Evolutionary conservation across 2,888 invertebrate species (phyloP), one percentile per base, ranked within the genome.

Genomic region (Epirrhoe tristata): DNA sequence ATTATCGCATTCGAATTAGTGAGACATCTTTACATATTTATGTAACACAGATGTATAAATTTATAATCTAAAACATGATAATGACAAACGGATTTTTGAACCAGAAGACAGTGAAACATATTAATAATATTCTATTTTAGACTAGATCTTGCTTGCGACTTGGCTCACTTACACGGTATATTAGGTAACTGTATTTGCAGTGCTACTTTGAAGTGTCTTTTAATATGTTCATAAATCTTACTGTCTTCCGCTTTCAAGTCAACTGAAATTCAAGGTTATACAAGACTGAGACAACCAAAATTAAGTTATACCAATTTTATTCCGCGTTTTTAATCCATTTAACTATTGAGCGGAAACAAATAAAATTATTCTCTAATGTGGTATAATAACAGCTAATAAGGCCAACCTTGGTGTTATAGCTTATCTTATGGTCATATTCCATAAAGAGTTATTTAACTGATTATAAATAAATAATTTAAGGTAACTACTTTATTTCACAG

Each of bases 1-100:
- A 60, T 54, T 63, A 84, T 86, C 81, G 84, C 82, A 79, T 72
- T 16, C 55, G 7, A 31, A 17, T 56, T 34, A 60, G 16, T 51
- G 52, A 50, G 39, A 55, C 50, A 51, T 55, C 50, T 58, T 58
- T 12, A 6, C 24, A 31, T 24, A 12, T 10, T 52, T 56, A 57
- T 46, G 48, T 48, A 48, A 48, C 14, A 24, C 14, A 46, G 48
- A 48, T 43, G 12, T 43, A 24, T 24, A 24, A 24, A 24, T 2
- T 24, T 24, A 24, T 24, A 24, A 24, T 24, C 3, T 24, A 24
- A 24, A 24, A 24, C 24, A 24, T 24, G 24, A 3, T 24, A n/a
- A 24, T 24, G 24, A 24, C 24, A 24, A 24, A 24, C 24, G 24
- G 24, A 24, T 24, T 24, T 24, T 24, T 24, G 24, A 24, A 24